Evolutionary conservation across 2,113 vertebrate species (phyloP), one percentile per base, ranked within the genome.

Genomic region (Pomatostomus ruficeps): DNA sequence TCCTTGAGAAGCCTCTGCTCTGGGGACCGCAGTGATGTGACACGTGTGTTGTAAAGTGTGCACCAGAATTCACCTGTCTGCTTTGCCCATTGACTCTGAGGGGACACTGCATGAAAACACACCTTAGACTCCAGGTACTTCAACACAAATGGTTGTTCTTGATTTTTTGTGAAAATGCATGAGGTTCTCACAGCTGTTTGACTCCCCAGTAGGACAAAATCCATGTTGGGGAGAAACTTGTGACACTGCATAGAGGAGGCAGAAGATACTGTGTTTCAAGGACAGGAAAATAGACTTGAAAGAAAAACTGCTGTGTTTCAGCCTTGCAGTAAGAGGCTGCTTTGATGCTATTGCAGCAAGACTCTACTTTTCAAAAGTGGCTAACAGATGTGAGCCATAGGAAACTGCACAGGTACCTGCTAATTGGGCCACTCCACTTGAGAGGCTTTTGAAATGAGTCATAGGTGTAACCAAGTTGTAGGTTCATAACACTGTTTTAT

Each of bases 391-490:
- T 19, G 66, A 93, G 57, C 52, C 36, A 29, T 14, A 51, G 74
- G 48, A 91, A 67, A 17, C 14, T 36, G 40, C 36, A 35, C 36
- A 59, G 88, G 71, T 79, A 59, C 28, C 54, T 90, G 45, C n/a
- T 95, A 85, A 90, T 61, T 79, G 74, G 52, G 58, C 45, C 45
- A 48, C 66, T 94, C 58, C 52, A 35, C 43, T 46, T 33, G 36
- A 91, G 78, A 85, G 58, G 74, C 62, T 92, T 96, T 82, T 89
- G 94, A 43, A 79, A 40, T 61, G 84, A 89, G 59, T 89, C 76
- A 68, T 24, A 66, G 63, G 65, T 84, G 42, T 73, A 61, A 91
- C 28, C 19, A 40, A 93, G 85, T 80, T 25, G 36, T 43, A 54
- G 8, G 3, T 86, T 89, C 68, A 23, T 91, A 73, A 51, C 31